Conservation (phyloP, 2,113 vertebrate species). For the Mustela nigripes region DNA sequence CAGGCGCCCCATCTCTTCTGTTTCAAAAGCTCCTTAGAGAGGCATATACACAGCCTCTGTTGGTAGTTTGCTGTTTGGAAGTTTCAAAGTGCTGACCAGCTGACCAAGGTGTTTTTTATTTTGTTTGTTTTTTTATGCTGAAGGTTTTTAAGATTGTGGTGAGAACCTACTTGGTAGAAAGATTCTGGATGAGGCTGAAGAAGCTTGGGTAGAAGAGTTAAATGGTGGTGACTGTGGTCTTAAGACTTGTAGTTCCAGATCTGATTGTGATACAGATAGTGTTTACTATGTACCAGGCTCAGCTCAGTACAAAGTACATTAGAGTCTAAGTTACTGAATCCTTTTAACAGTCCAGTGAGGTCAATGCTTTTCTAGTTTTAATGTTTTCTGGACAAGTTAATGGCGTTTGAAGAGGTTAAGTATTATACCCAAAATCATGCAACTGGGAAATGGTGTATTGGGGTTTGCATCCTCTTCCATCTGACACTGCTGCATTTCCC, state of each 20-base stretch:
- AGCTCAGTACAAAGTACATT: neutral
- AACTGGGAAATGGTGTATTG: neutral
- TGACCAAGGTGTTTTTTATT: neutral
- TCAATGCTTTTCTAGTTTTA: slow-evolving; percentile 31
- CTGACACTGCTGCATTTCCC: neutral
- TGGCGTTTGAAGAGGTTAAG: slow-evolving; percentile 11
- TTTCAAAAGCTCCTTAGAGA: slow-evolving; percentile 52
- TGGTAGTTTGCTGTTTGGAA: neutral
- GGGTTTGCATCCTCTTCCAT: slow-evolving; percentile 4
- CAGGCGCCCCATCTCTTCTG: neutral
- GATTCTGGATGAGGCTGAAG: slow-evolving; percentile 8
- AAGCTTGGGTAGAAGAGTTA: slow-evolving; percentile 3
- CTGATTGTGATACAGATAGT: neutral
- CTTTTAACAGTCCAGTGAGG: neutral
- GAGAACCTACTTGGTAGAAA: neutral
- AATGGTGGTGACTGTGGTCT: slow-evolving; percentile 5
- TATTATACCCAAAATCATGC: neutral
- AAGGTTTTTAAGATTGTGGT: slow-evolving; percentile 6
- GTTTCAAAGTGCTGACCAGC: neutral
- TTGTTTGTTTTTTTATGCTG: neutral
- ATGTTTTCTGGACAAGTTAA: slow-evolving; percentile 15
- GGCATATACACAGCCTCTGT: neutral
- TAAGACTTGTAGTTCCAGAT: slow-evolving; percentile 22
- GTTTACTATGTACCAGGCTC: neutral
- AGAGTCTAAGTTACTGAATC: neutral